Conservation (phyloP, 2,888 invertebrate species). For the Ichneumoninae sp. region DNA sequence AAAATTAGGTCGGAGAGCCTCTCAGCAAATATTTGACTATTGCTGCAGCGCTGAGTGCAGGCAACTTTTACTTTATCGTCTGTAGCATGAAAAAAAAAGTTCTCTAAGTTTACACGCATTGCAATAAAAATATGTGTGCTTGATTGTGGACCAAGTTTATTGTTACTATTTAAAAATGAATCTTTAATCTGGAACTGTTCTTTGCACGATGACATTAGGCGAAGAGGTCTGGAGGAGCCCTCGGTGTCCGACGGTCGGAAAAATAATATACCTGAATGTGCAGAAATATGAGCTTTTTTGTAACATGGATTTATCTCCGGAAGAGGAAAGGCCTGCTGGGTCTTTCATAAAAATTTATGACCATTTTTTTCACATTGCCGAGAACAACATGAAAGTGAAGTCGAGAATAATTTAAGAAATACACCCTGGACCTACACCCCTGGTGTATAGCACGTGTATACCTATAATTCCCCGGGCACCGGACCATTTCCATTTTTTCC, state of each 20-base stretch:
- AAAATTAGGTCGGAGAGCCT: background rate
- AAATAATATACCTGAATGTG: background rate
- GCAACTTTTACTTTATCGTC: too few relatives aligned
- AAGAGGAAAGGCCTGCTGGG: conserved; percentile 6
- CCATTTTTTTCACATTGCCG: background rate
- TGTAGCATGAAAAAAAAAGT: too few relatives aligned
- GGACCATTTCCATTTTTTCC: conserved; percentile 15
- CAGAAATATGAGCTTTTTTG: background rate
- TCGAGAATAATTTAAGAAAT: conserved; percentile 18
- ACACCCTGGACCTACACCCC: background rate
- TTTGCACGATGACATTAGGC: background rate
- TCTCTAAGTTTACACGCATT: background rate
- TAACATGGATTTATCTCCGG: conserved; percentile 8
- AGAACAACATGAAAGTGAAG: conserved; percentile 11
- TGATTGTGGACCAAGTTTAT: background rate
- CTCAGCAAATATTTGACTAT: background rate
- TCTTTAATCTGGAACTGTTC: background rate
- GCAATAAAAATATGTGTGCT: background rate
- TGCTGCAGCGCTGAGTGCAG: too few relatives aligned
- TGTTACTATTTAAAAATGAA: background rate
- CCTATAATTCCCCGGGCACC: background rate
- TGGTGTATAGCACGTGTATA: background rate
- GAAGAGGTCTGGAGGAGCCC: background rate
- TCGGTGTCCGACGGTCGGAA: background rate
- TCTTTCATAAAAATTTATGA: conserved; percentile 27